Base-by-base conservation (phyloP, 1,140 invertebrate genomes). In the Sitophilus oryzae region DNA sequence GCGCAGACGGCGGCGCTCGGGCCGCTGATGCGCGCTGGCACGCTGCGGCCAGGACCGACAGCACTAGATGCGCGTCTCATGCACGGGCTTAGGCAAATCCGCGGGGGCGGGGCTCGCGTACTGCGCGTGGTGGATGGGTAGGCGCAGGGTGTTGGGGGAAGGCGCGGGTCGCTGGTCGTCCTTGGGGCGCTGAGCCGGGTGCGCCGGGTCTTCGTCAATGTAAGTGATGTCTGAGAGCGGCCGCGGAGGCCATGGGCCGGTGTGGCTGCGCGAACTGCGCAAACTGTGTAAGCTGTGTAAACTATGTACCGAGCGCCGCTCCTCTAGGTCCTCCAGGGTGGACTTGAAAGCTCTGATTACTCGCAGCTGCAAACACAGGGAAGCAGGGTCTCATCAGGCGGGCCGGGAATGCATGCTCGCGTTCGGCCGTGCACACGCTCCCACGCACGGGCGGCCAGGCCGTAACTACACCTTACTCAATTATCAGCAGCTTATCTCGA, bases 291-390 rank as follows among this genome's bases (percentile, higher is more conserved):
- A 89, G 77, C 90, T 93, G 81, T 93, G 90, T 80, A 92, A 89
- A 85, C 91, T 94, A 87, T 96, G 93, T 75, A 96, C 85, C 77
- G 93, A 95, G 76, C 93, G 88, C 72, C 93, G 88, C 79, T 99
- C 96, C 81, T 98, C 96, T 80, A 98, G 82, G 80, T 99, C 96
- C 85, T 99, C 96, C 82, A 98, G 82, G 73, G 91, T 97, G 71
- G 93, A 97, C 82, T 94, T 96, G 91, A 99, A 99, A 74, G 96
- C 96, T 82, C 95, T 91, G 80, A 99, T 96, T 80, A 99, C 96
- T 80, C 96, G 91, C 81, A 99, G 89, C 96, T 99, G 92, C 81
- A 91, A 91, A 86, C 81, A 82, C 82, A 82, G 66, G 68, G 68
- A 69, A 70, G 66, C 66, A 67, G 68, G 67, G 59, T 67, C 60